Percentiles rank a stretch among this genome's conserved stretches.
These are phyloP conservation scores for Drosophila pseudotalamancana DNA, from an alignment of 2,888 invertebrate genomes.

Conservation along the genomic window DNA sequence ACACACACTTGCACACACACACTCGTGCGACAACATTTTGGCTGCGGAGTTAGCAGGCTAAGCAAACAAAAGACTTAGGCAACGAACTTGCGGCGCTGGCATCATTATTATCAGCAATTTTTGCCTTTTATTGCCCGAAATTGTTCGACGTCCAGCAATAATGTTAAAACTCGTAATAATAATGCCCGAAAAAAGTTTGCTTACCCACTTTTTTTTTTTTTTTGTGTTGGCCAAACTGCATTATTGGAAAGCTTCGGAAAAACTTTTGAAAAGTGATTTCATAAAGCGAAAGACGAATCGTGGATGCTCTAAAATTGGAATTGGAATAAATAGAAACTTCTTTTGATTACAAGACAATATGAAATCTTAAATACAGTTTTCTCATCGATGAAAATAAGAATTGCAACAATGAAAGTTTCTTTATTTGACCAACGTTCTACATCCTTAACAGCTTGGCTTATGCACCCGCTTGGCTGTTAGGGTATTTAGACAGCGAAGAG, in stretches of 20 bases:
- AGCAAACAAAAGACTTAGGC: conserved; percentile 72
- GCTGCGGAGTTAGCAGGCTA: conserved; percentile 19
- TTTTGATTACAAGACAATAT: no score
- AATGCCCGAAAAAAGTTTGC: conserved; percentile 47
- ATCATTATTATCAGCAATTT: conserved; percentile 75
- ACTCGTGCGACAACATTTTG: conserved; percentile 11
- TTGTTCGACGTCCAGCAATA: conserved; percentile 76
- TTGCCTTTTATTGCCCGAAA: conserved; percentile 72
- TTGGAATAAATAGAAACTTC: no score
- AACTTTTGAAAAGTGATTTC: conserved; percentile 41
- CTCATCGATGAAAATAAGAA: no score
- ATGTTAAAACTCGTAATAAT: conserved; percentile 71
- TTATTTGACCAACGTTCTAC: no score
- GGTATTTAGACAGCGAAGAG: conserved; percentile 54
- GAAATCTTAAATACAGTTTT: background rate
- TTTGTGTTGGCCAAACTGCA: conserved; percentile 38
- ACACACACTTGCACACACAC: conserved; percentile 7
- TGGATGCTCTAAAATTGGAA: conserved; percentile 9
- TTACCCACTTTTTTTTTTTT: conserved; percentile 26
- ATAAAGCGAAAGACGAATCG: background rate
- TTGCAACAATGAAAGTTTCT: no score
- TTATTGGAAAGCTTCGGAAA: conserved; percentile 71
- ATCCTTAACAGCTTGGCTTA: background rate
- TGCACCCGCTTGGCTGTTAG: conserved; percentile 9
- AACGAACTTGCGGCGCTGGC: conserved; percentile 55